A percentile compares a stretch with the other conserved stretches of the same genome.
Evolutionary conservation across 35 echinoderm and acorn worm species (phyloP).

Genomic region (Lytechinus variegatus): DNA sequence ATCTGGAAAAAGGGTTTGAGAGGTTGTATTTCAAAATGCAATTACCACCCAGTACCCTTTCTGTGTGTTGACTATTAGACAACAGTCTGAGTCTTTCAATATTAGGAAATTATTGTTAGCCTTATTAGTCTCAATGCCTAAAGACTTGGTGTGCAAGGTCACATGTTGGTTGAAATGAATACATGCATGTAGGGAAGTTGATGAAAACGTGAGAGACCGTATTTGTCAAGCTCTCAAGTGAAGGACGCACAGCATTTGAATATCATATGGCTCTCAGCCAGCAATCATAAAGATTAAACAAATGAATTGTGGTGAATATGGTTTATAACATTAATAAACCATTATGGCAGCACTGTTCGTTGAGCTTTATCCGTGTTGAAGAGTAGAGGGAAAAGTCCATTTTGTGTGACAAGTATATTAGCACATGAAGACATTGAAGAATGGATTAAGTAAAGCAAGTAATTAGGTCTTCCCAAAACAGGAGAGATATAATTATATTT

Average conservation of each 20-base stretch:
- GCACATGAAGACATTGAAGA: background rate
- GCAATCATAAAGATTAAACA: background rate
- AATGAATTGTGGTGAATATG: background rate
- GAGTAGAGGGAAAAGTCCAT: background rate
- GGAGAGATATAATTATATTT: slow-evolving; percentile 15
- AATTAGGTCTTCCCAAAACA: slow-evolving; percentile 18
- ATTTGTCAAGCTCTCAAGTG: background rate
- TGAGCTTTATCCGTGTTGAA: background rate
- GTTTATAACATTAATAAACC: background rate
- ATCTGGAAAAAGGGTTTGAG: background rate
- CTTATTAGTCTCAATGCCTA: background rate
- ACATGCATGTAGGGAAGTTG: background rate
- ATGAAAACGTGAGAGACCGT: background rate
- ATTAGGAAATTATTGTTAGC: background rate
- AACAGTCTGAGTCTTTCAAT: background rate
- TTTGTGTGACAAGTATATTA: background rate
- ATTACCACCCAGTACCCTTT: background rate
- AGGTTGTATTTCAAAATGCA: background rate
- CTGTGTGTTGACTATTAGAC: background rate
- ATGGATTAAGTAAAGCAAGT: background rate
- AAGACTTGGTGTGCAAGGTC: background rate
- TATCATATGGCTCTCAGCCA: background rate
- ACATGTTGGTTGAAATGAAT: background rate
- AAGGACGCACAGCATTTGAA: background rate
- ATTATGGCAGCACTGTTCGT: background rate